Conservation (phyloP, 2,113 vertebrate species). For the Corythaixoides concolor region DNA sequence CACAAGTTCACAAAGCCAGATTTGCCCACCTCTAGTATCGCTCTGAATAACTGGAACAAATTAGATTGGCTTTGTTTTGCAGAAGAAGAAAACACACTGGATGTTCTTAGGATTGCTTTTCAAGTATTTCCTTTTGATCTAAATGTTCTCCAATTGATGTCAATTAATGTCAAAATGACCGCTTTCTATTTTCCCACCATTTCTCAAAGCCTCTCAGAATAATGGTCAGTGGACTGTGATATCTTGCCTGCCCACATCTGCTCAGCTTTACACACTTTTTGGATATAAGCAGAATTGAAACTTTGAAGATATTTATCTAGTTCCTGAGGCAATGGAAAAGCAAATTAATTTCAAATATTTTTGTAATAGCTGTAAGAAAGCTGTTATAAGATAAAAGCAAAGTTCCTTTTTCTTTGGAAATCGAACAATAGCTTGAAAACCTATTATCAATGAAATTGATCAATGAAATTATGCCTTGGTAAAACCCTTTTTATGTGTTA, state of each 20-base stretch:
- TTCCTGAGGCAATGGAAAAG: neutral
- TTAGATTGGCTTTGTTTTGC: neutral
- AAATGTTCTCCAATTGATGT: slow-evolving; percentile 34
- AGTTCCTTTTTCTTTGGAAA: neutral
- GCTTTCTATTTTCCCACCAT: slow-evolving; percentile 25
- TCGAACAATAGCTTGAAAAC: neutral
- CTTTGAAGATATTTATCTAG: neutral
- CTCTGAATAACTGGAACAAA: slow-evolving; percentile 31
- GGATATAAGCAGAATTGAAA: neutral
- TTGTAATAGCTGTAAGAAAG: neutral
- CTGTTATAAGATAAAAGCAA: neutral
- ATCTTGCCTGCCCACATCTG: neutral
- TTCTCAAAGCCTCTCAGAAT: neutral
- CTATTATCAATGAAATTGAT: too few relatives aligned
- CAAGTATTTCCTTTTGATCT: slow-evolving; percentile 68
- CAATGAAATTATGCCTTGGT: neutral
- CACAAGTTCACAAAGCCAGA: neutral
- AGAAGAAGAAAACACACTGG: neutral
- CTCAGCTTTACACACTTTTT: neutral
- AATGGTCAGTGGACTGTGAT: neutral
- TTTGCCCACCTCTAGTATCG: neutral
- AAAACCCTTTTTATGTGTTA: neutral
- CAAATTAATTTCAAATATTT: neutral
- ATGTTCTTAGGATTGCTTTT: slow-evolving; percentile 23
- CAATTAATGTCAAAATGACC: slow-evolving; percentile 69